Base-by-base conservation (phyloP, 1,140 invertebrate genomes). In the Chymomyza costata region DNA sequence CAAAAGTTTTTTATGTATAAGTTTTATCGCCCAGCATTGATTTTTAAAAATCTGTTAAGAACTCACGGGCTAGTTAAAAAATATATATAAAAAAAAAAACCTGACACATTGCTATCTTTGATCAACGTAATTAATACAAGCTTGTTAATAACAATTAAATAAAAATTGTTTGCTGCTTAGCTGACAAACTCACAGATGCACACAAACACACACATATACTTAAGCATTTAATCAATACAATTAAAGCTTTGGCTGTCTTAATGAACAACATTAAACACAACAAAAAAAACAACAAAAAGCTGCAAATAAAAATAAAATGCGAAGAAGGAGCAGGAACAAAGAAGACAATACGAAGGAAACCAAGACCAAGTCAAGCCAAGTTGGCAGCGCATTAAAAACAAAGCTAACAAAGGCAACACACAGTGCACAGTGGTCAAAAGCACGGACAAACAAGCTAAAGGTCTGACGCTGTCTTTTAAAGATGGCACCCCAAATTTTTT, bases 81-180 rank as follows among this genome's bases (percentile, higher is more conserved):
- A n/a, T n/a, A n/a, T n/a, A n/a, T n/a, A n/a, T n/a, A n/a, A n/a
- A n/a, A n/a, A n/a, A n/a, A n/a, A n/a, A n/a, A n/a, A n/a, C n/a
- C 21, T 25, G 21, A 25, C 21, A 25, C 8, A 3, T 25, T 25
- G 21, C 8, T 25, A 25, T 25, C 47, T 67, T 60, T 67, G 67
- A 78, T 78, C 71, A 78, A 67, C 63, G 63, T 78, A 78, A 78
- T 78, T 80, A 80, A 78, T 80, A 58, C 51, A 41, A 50, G 71
- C 71, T 80, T 78, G 73, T 78, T 78, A 73, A 80, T 80, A 78
- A 80, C 63, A 78, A 78, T 78, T 80, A 78, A 76, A 70, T 78
- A n/a, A n/a, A n/a, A n/a, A 38, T 59, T 62, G 51, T 30, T 50
- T 35, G 47, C 25, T 37, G 6, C 19, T 44, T 37, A 1, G 2